Evolutionary conservation across 1,140 invertebrate species (phyloP), one percentile per base, ranked within the genome.

Genomic region (Formica exsecta): DNA sequence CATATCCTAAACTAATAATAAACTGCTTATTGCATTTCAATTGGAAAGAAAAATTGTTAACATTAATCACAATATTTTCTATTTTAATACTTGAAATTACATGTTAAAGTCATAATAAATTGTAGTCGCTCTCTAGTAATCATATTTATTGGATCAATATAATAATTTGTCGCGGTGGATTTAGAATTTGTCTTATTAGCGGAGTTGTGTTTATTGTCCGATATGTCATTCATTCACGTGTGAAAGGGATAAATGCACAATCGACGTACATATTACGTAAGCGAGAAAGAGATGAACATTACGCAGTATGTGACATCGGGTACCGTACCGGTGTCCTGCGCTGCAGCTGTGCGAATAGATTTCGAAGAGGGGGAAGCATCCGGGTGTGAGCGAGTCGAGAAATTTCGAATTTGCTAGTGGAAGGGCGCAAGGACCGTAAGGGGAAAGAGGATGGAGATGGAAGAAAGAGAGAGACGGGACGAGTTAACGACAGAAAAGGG

Each of bases 301-400:
- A 11, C 41, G 29, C 32, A 51, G 61, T 22, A 19, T 22, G 68
- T 32, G 62, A 38, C 8, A 22, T 48, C 11, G 64, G 32, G 38
- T 38, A 51, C 22, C 7, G 22, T 13, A 79, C 36, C 25, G 65
- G 19, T 38, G 11, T 29, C 61, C 13, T 13, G 54, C 36, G 66
- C 16, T 22, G 70, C 88, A 90, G 86, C 80, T 87, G 89, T 87
- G 89, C 74, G 48, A 79, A 61, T 64, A 61, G 38, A 70, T 83
- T n/a, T 25, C 19, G 29, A 13, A 68, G 57, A 57, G 62, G 62
- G 85, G 62, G 57, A 44, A 59, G 19, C 19, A 77, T 70, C 51
- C 57, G 22, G 16, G 62, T 32, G 19, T 36, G 57, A 51, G 32
- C 36, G 44, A 65, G 64, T 79, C 13, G 75, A 48, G 62, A 65